Evolutionary conservation across 2,888 invertebrate species (phyloP).

Genomic region (Philonicus albiceps): DNA sequence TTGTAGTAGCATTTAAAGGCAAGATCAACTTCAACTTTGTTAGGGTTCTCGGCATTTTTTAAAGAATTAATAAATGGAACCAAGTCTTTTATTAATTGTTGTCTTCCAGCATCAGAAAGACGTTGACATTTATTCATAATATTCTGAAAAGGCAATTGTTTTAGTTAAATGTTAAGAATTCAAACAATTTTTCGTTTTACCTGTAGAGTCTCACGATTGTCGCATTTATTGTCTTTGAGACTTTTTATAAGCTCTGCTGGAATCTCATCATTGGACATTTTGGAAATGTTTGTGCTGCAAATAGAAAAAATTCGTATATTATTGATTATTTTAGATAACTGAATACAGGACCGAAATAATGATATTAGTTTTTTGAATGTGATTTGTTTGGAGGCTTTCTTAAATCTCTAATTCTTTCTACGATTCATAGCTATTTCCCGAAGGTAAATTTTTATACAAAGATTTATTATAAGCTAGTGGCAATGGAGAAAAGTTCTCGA

Average conservation of each 20-base stretch:
- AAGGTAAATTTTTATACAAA: too few relatives aligned
- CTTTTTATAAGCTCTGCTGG: not conserved
- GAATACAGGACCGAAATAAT: not conserved
- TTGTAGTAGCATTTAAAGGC: slow-evolving; percentile 57
- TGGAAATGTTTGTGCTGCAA: not conserved
- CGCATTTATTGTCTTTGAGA: not conserved
- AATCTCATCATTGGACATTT: not conserved
- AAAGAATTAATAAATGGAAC: not conserved
- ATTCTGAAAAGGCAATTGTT: not conserved
- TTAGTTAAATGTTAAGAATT: not conserved
- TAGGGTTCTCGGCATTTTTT: not conserved
- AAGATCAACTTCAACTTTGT: slow-evolving; percentile 51
- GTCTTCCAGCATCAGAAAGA: not conserved
- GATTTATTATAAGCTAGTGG: too few relatives aligned
- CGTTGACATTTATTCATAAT: not conserved
- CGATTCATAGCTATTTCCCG: too few relatives aligned
- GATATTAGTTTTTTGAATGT: too few relatives aligned
- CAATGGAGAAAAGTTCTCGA: too few relatives aligned
- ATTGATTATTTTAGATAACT: not conserved
- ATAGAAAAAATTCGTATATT: not conserved
- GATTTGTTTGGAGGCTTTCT: too few relatives aligned
- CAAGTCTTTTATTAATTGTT: not conserved
- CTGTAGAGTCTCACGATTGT: not conserved
- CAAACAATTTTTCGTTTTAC: not conserved
- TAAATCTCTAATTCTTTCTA: too few relatives aligned